phyloP scores from a whole-genome alignment of 2,888 invertebrate genomes.

The Eristalinus aeneus region DNA sequence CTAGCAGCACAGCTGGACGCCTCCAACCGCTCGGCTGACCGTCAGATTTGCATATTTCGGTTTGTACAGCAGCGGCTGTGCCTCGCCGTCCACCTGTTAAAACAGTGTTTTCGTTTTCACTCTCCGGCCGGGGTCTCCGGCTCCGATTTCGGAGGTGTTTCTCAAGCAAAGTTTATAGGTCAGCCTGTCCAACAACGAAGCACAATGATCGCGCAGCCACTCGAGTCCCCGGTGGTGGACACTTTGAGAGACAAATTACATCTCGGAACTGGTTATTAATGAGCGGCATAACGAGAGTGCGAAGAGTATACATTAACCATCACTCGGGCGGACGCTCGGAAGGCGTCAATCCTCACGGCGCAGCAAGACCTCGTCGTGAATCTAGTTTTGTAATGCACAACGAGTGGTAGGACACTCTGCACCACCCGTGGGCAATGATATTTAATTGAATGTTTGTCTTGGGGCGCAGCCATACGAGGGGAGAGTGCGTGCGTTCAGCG shows the following conservation, averaged over 20 bases:
- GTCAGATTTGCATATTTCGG: slow-evolving; percentile 29
- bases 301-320: neutral
- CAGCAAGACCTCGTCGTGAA: neutral
- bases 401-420: slow-evolving; percentile 35
- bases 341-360: neutral
- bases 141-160: slow-evolving; percentile 13
- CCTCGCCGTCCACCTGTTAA: slow-evolving; percentile 13
- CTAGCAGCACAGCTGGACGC: slow-evolving; percentile 23
- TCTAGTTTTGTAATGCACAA: slow-evolving; percentile 11
- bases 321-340: neutral
- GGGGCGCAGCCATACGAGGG: slow-evolving; percentile 13
- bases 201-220: neutral
- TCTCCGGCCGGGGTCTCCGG: neutral
- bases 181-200: neutral
- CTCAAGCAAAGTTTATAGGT: slow-evolving; percentile 20
- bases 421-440: slow-evolving; percentile 14
- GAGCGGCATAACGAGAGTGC: slow-evolving; percentile 4
- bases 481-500: slow-evolving; percentile 28
- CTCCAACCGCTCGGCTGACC: neutral
- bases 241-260: slow-evolving; percentile 11
- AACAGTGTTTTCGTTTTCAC: slow-evolving; percentile 11
- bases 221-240: neutral
- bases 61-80: neutral
- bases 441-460: slow-evolving; percentile 58
- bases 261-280: slow-evolving; percentile 5